Evolutionary conservation across 1,140 invertebrate genomes (phyloP), one percentile per base, ranked within the genome.

Genomic region (Trachelipus rathkii): DNA sequence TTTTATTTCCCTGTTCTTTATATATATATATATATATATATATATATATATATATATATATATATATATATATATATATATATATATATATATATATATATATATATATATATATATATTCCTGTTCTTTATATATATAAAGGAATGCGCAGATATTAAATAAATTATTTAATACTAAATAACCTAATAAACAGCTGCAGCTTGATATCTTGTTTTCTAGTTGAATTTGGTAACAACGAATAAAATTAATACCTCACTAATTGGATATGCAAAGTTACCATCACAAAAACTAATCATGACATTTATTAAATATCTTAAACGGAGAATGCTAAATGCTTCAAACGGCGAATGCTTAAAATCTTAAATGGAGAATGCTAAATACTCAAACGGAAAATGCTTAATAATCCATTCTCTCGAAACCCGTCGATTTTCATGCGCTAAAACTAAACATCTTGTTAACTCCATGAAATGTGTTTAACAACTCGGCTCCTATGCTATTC

Each of bases 71-170:
- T 60, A 60, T 60, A 60, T 60, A 60, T 60, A 60, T 60, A 60
- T 60, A 60, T 60, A 60, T 60, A 60, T 60, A 60, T 60, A 60
- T 60, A 60, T 60, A 60, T 60, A 60, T 60, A 60, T 60, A 60
- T 60, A 60, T 60, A 60, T 60, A 60, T n/a, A n/a, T n/a, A n/a
- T n/a, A n/a, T n/a, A n/a, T n/a, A n/a, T n/a, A n/a, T n/a, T n/a
- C n/a, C n/a, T 60, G 8, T 60, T 50, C n/a, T n/a, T n/a, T 50
- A 60, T 60, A 60, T 60, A 60, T 60, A 60, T 60, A 60, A 50
- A 50, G 46, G 46, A 15, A 9, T n/a, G n/a, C n/a, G n/a, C n/a
- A n/a, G n/a, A n/a, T n/a, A n/a, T n/a, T n/a, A n/a, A n/a, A n/a
- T n/a, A n/a, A n/a, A n/a, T n/a, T n/a, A n/a, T n/a, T n/a, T n/a